These are phyloP conservation scores for Xiphophorus couchianus DNA, from an alignment of 2,113 vertebrate genomes.

Conservation along the genomic window DNA sequence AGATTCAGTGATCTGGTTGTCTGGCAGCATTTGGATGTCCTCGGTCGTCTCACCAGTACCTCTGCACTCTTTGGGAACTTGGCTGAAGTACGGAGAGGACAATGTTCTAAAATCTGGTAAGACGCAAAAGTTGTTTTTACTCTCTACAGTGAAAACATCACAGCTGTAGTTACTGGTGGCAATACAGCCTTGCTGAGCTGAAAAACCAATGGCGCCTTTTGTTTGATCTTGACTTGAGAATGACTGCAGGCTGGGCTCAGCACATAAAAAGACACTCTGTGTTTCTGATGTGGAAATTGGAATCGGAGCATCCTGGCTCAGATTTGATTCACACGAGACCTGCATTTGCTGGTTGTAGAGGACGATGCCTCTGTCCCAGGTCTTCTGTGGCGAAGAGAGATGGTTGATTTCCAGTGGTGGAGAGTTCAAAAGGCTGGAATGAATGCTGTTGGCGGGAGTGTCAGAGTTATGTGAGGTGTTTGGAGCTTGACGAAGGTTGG, in stretches of 20 bases:
- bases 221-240: constrained; percentile 22
- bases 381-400: constrained; percentile 24
- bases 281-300: background rate
- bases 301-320: background rate
- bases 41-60: background rate
- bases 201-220: background rate
- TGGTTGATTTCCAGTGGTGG: constrained; percentile 23
- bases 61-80: constrained; percentile 3
- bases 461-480: background rate
- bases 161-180: constrained; percentile 1
- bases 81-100: background rate
- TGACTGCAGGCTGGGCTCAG: background rate
- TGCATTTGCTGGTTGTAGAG: constrained; percentile 19
- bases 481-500: constrained; percentile 12
- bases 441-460: background rate
- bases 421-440: background rate
- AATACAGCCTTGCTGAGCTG: background rate
- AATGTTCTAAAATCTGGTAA: constrained; percentile 1
- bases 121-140: background rate
- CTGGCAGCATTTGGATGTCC: background rate
- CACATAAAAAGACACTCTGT: background rate
- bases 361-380: constrained; percentile 25
- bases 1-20: background rate
- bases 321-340: background rate
- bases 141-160: background rate